A percentile compares a stretch with the other conserved stretches of the same genome.
Evolutionary conservation across 2,888 invertebrate species (phyloP).

Genomic region (Tryphoninae sp.): DNA sequence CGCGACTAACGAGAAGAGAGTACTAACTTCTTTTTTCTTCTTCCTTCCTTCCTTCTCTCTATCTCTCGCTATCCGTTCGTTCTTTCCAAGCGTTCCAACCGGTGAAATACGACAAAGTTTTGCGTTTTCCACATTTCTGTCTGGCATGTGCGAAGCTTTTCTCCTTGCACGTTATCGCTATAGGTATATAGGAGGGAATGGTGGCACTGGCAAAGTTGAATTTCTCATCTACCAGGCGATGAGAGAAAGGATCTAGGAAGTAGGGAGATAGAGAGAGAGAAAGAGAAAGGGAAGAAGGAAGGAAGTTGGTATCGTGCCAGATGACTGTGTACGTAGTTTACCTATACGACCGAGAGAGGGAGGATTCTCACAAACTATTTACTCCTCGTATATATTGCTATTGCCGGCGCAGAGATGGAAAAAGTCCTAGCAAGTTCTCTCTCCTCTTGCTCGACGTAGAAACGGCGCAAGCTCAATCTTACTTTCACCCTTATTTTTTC

Average conservation of each 20-base stretch:
- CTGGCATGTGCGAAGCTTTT: slow-evolving; percentile 21
- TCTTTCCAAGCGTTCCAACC: slow-evolving; percentile 12
- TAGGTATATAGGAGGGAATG: not conserved
- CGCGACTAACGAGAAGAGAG: slow-evolving; percentile 43
- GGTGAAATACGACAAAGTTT: slow-evolving; percentile 56
- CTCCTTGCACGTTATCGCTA: slow-evolving; percentile 5
- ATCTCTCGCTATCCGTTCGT: not conserved
- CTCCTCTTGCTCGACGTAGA: not conserved
- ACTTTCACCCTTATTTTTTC: slow-evolving; percentile 4
- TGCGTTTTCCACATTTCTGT: slow-evolving; percentile 42
- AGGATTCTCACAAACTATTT: slow-evolving; percentile 59
- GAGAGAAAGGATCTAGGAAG: slow-evolving; percentile 18
- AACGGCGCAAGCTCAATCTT: slow-evolving; percentile 5
- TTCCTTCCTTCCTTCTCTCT: slow-evolving; percentile 3
- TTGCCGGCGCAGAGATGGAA: slow-evolving; percentile 27
- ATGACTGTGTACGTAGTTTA: slow-evolving; percentile 57
- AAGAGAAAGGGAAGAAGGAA: slow-evolving; percentile 18
- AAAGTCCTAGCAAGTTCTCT: slow-evolving; percentile 41
- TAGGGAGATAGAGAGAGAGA: slow-evolving; percentile 19
- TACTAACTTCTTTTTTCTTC: slow-evolving; percentile 17
- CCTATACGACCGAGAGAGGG: slow-evolving; percentile 47
- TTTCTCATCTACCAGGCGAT: slow-evolving; percentile 50
- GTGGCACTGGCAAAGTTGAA: slow-evolving; percentile 52
- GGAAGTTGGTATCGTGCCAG: slow-evolving; percentile 57
- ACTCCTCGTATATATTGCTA: slow-evolving; percentile 35